A percentile compares a stretch with the other conserved stretches of the same genome.
phyloP scores from a whole-genome alignment of 2,888 invertebrate species.

The Andrena praecox region DNA sequence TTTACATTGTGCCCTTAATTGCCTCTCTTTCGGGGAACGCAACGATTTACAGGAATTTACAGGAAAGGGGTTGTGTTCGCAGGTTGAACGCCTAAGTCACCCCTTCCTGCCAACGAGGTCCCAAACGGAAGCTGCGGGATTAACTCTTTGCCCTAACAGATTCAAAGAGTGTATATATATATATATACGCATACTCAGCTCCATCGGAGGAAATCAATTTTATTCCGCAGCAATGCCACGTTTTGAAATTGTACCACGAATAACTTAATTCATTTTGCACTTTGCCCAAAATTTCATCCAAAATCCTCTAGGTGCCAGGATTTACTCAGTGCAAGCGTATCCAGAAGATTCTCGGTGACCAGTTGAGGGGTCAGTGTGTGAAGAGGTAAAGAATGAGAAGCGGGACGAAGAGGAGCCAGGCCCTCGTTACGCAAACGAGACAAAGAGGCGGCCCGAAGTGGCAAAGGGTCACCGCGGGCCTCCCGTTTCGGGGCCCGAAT shows the following conservation, averaged over 20 bases:
- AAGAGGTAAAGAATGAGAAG: background rate
- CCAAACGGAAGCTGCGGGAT: slow-evolving; percentile 15
- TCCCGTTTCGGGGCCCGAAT: slow-evolving; percentile 58
- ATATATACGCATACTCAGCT: background rate
- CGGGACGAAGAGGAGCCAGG: background rate
- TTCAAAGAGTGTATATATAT: background rate
- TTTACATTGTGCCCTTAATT: slow-evolving; percentile 77
- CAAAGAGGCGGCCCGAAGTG: slow-evolving; percentile 9
- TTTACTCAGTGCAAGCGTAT: background rate
- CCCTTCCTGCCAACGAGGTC: slow-evolving; percentile 9
- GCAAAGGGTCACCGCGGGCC: slow-evolving; percentile 38
- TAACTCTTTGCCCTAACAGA: background rate
- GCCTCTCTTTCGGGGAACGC: slow-evolving; percentile 26
- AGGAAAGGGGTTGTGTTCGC: slow-evolving; percentile 6
- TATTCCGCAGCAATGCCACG: too few species aligned
- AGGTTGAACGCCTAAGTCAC: slow-evolving; percentile 47
- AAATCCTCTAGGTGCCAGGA: background rate
- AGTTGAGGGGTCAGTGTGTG: background rate
- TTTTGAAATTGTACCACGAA: too few species aligned
- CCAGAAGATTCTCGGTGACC: background rate
- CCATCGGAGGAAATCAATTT: too few species aligned
- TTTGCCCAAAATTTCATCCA: background rate
- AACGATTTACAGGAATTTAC: slow-evolving; percentile 13
- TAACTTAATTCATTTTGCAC: too few species aligned
- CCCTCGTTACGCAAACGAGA: slow-evolving; percentile 16